phyloP scores from a whole-genome alignment of 1,140 invertebrate genomes.

The Cydia splendana region DNA sequence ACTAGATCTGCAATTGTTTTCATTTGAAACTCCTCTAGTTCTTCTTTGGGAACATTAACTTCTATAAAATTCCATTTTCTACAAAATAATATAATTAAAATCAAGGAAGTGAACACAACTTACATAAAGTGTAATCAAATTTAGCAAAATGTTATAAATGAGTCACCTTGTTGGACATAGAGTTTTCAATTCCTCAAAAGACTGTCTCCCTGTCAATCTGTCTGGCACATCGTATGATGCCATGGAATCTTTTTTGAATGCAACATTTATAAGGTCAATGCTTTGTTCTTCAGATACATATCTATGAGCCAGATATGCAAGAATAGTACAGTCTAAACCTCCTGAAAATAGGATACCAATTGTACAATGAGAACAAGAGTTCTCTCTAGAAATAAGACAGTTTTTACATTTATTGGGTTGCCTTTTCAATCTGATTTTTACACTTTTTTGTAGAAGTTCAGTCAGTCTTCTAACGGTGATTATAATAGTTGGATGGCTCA shows the following conservation, averaged over 20 bases:
- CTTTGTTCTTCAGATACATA: constrained; percentile 84
- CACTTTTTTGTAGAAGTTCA: constrained; percentile 81
- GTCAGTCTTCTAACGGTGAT: constrained; percentile 77
- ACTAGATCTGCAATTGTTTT: constrained; percentile 87
- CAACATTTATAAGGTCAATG: constrained; percentile 98
- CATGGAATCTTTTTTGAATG: constrained; percentile 86
- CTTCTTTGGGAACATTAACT: constrained; percentile 87
- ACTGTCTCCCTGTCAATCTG: constrained; percentile 87
- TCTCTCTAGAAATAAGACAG: constrained; percentile 77
- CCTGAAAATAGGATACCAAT: constrained; percentile 96
- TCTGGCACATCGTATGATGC: constrained; percentile 88
- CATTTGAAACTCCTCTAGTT: constrained; percentile 82
- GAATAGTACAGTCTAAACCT: constrained; percentile 95
- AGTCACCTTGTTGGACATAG: constrained; percentile 85
- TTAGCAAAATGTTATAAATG: constrained; percentile 39
- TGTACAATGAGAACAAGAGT: constrained; percentile 83
- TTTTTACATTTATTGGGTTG: constrained; percentile 85
- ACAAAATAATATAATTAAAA: constrained; percentile 37
- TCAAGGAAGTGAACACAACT: neutral
- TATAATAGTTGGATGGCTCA: constrained; percentile 62
- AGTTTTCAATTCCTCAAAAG: constrained; percentile 85
- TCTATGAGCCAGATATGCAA: constrained; percentile 90
- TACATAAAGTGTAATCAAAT: constrained; percentile 43
- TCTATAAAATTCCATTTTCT: constrained; percentile 81
- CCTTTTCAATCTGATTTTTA: constrained; percentile 82